phyloP scores from a whole-genome alignment of 2,888 invertebrate genomes.

The Tridacna crocea region DNA sequence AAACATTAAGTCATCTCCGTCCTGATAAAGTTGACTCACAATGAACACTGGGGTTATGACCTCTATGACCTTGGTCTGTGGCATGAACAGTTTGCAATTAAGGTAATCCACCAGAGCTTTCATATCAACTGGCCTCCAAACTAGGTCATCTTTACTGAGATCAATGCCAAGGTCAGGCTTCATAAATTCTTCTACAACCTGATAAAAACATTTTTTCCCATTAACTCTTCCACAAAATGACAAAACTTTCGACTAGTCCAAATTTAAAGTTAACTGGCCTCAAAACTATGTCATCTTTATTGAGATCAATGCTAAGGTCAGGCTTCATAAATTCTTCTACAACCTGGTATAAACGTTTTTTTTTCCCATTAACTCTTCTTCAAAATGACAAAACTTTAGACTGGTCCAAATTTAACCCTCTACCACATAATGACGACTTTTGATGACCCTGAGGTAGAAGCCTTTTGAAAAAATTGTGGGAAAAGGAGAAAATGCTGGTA shows the following conservation, averaged over 20 bases:
- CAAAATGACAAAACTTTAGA: too few species aligned
- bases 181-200: conserved; percentile 35
- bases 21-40: conserved; percentile 17
- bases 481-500: too few species aligned
- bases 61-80: conserved; percentile 29
- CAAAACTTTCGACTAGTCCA: too few species aligned
- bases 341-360: conserved; percentile 4
- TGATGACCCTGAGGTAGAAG: too few species aligned
- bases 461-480: too few species aligned
- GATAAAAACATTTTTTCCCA: background rate
- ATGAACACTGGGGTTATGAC: conserved; percentile 35
- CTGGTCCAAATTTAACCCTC: too few species aligned
- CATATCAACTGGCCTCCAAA: conserved; percentile 29
- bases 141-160: background rate
- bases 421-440: too few species aligned
- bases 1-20: conserved; percentile 22
- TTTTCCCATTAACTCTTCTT: too few species aligned
- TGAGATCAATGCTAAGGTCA: background rate
- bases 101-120: conserved; percentile 27
- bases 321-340: conserved; percentile 31
- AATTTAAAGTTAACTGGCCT: conserved; percentile 30
- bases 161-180: background rate
- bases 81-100: background rate
- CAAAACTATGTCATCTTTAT: conserved; percentile 3
- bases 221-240: too few species aligned